Base-by-base conservation (phyloP, 2,797 vertebrate genomes). In the Propithecus perrieri region DNA sequence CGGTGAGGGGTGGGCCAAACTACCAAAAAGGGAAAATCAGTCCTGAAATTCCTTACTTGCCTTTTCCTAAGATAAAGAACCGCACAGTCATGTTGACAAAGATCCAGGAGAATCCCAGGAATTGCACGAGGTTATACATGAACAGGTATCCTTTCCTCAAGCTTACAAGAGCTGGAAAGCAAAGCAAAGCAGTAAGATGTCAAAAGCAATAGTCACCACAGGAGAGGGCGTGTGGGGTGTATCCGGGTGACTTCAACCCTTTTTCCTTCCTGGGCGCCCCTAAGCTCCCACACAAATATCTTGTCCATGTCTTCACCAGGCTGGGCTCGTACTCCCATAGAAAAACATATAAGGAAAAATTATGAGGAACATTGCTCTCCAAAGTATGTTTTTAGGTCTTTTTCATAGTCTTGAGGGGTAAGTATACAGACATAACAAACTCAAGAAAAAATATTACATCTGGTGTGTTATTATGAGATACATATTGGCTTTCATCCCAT, bases 91-190 rank as follows among this genome's bases (percentile, higher is more conserved):
- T 99, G 98, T 99, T 99, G 97, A 99, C 98, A 96, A 99, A 99
- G 97, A 99, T 99, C 99, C 99, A 99, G 10, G 99, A 99, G 98
- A 99, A 99, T 65, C 99, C 99, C 96, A 99, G 98, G 97, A 99
- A 99, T 98, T 99, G 99, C 18, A 99, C 99, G 24, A 99, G 98
- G 95, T 99, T 99, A 90, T 99, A 99, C 97, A 99, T 98, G 91
- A 99, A 99, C 81, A 99, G 97, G 97, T 99, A 99, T 41, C 98
- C 99, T 69, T 99, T 99, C 98, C 99, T 99, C 98, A 99, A 97
- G 98, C 99, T 99, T 89, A 96, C 97, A 95, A 99, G 98, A 92
- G 98, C 99, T 99, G 83, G 43, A 96, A 98, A 89, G 84, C 72
- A 94, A 92, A 96, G 67, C n/a, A 61, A 95, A 57, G 63, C 20